These are phyloP conservation scores for Allolobophora icterica DNA, from an alignment of 2,888 invertebrate species.

Conservation along the genomic window DNA sequence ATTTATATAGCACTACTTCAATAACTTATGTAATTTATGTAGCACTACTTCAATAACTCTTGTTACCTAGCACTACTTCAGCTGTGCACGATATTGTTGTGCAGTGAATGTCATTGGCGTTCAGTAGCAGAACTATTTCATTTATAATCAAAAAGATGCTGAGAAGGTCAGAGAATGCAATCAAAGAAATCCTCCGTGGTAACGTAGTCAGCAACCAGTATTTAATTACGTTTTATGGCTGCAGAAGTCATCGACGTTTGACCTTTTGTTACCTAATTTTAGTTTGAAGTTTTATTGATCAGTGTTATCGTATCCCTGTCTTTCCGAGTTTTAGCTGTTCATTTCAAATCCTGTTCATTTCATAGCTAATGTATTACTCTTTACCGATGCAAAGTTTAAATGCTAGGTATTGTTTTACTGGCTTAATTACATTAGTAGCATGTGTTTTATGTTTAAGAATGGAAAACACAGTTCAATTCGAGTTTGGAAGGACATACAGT, in stretches of 20 bases:
- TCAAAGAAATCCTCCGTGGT: neutral
- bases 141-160: neutral
- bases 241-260: neutral
- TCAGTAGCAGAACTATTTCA: neutral
- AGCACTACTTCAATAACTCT: neutral
- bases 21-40: neutral
- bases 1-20: neutral
- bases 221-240: neutral
- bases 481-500: constrained; percentile 45
- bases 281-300: neutral
- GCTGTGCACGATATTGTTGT: neutral
- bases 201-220: neutral
- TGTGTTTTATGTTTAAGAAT: neutral
- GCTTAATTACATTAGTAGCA: neutral
- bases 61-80: no score
- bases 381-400: neutral
- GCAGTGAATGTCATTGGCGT: neutral
- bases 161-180: neutral
- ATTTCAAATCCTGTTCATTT: neutral
- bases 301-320: neutral
- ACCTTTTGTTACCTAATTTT: neutral
- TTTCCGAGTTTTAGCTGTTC: neutral
- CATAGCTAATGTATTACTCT: neutral
- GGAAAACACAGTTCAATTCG: neutral
- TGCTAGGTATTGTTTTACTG: neutral